A percentile compares a stretch with the other conserved stretches of the same genome.
Evolutionary conservation across 2,113 vertebrate species (phyloP).

Genomic region (Ceratotherium simum): DNA sequence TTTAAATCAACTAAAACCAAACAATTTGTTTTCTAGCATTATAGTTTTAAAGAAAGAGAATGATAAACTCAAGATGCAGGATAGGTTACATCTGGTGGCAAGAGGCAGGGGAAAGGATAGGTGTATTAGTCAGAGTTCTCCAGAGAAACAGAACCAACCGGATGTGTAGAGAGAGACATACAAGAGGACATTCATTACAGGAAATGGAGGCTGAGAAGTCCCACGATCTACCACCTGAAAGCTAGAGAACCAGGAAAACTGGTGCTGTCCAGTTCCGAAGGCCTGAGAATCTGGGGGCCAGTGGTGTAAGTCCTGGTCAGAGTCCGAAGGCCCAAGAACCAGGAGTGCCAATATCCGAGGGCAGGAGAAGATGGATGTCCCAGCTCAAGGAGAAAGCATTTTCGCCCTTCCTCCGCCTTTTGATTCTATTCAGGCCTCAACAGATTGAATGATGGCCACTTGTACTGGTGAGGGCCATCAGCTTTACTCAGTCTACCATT

Average conservation of each 20-base stretch:
- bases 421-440: neutral
- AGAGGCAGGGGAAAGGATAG: neutral
- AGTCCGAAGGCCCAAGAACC: neutral
- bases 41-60: neutral
- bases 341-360: neutral
- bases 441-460: neutral
- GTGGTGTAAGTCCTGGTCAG: neutral
- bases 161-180: neutral
- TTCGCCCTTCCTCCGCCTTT: neutral
- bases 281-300: neutral
- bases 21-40: neutral
- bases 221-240: neutral
- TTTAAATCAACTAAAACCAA: constrained; percentile 11
- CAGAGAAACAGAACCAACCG: neutral
- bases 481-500: neutral
- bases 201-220: neutral
- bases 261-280: neutral
- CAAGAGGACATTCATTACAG: neutral
- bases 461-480: neutral
- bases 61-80: neutral
- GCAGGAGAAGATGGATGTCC: neutral
- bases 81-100: neutral
- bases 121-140: neutral
- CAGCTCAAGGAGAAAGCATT: neutral
- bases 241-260: neutral